These are phyloP conservation scores for Thymelicus acteon DNA, from an alignment of 2,888 invertebrate genomes.

Conservation along the genomic window DNA sequence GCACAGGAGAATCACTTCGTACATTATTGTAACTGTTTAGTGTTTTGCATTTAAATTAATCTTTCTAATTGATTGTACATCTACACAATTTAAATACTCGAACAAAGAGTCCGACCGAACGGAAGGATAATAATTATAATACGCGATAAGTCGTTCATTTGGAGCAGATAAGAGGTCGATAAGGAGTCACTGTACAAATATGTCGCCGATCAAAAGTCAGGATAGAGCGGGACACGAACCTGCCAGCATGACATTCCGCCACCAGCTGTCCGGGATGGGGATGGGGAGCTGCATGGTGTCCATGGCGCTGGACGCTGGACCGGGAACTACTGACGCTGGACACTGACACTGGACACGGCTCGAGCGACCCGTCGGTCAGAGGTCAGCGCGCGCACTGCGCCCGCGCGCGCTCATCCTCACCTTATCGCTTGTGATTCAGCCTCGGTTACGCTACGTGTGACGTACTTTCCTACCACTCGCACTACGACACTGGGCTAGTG, in stretches of 20 bases:
- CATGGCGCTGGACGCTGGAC: slow-evolving; percentile 50
- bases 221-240: background rate
- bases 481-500: slow-evolving; percentile 5
- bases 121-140: too few relatives aligned
- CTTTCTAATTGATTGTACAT: too few relatives aligned
- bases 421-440: slow-evolving; percentile 61
- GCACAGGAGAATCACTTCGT: too few relatives aligned
- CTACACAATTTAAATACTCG: too few relatives aligned
- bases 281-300: slow-evolving; percentile 44
- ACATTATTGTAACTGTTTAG: too few relatives aligned
- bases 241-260: slow-evolving; percentile 1
- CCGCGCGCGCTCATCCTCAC: slow-evolving; percentile 45
- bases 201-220: too few relatives aligned
- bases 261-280: background rate
- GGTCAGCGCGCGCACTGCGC: slow-evolving; percentile 68
- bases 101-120: too few relatives aligned
- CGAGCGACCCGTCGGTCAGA: slow-evolving; percentile 59
- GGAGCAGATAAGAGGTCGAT: background rate
- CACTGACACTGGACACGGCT: slow-evolving; percentile 21
- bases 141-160: background rate
- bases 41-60: too few relatives aligned
- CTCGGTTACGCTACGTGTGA: slow-evolving; percentile 24
- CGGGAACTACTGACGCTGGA: slow-evolving; percentile 2
- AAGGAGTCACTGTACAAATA: background rate
- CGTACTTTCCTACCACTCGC: slow-evolving; percentile 5